phyloP scores from a whole-genome alignment of 2,113 vertebrate species.

The Dasyurus viverrinus region DNA sequence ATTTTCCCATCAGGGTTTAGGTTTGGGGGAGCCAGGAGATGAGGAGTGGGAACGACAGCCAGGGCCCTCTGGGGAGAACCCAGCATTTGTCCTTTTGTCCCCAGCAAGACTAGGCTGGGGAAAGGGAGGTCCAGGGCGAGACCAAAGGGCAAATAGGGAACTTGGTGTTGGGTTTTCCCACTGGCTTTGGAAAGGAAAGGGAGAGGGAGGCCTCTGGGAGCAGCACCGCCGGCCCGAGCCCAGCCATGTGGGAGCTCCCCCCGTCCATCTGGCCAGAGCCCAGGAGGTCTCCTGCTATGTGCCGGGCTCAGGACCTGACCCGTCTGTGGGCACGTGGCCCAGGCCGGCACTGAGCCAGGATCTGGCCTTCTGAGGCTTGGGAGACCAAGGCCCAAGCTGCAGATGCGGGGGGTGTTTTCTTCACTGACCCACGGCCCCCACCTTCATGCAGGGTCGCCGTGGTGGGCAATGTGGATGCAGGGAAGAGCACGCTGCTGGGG shows the following conservation, averaged over 20 bases:
- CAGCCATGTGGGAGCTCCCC: background rate
- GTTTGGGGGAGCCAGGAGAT: background rate
- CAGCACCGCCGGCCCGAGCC: background rate
- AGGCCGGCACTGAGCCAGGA: background rate
- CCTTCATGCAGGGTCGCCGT: constrained; percentile 91
- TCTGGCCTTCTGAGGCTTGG: background rate
- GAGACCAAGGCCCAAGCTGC: background rate
- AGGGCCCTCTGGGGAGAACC: background rate
- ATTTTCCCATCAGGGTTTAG: background rate
- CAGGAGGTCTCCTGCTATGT: background rate
- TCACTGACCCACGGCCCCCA: background rate
- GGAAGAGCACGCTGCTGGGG: constrained; percentile 96
- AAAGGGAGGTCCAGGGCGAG: background rate
- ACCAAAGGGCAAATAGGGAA: background rate
- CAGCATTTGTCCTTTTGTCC: background rate
- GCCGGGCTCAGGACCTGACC: background rate
- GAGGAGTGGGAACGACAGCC: background rate
- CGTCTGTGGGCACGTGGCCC: background rate
- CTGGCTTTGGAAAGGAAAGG: background rate
- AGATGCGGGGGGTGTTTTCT: background rate
- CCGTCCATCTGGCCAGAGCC: background rate
- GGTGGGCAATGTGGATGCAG: constrained; percentile 98
- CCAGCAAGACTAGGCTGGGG: background rate
- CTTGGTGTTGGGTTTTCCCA: background rate
- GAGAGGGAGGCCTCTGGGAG: background rate